These are phyloP conservation scores for Boleophthalmus pectinirostris DNA, from an alignment of 2,113 vertebrate species.

Conservation along the genomic window DNA sequence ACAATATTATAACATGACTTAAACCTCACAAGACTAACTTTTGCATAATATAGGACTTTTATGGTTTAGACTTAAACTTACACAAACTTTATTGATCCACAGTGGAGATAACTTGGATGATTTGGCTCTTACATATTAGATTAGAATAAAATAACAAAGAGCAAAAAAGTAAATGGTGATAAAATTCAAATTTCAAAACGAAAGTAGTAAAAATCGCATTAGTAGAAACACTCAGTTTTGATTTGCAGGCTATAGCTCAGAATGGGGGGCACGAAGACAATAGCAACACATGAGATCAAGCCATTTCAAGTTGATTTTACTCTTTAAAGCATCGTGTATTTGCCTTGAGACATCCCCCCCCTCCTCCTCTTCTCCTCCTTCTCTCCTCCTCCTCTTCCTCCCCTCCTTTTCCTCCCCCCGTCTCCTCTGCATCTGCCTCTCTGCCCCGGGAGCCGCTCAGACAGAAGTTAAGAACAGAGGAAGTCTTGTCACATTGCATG, in stretches of 20 bases:
- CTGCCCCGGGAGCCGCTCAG: constrained; percentile 61
- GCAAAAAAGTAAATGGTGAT: too few relatives aligned
- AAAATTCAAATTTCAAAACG: too few relatives aligned
- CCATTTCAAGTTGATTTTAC: constrained; percentile 1
- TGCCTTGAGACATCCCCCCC: background rate
- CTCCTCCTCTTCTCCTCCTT: background rate
- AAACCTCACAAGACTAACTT: too few relatives aligned
- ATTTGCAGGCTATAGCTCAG: constrained; percentile 36
- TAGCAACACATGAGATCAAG: constrained; percentile 51
- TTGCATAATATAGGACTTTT: too few relatives aligned
- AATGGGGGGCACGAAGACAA: constrained; percentile 56
- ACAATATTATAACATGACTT: too few relatives aligned
- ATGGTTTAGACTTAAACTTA: too few relatives aligned
- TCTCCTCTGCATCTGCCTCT: constrained; percentile 14
- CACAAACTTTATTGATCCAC: too few relatives aligned
- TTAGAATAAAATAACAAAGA: too few relatives aligned
- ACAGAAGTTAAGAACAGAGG: constrained; percentile 77
- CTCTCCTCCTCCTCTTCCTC: background rate
- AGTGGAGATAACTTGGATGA: too few relatives aligned
- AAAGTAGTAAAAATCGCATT: too few relatives aligned
- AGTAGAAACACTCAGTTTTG: too few relatives aligned
- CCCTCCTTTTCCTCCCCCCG: background rate
- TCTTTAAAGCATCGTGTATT: background rate
- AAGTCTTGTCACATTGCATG: constrained; percentile 79
- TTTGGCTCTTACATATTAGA: too few relatives aligned